Conservation (phyloP, 2,888 invertebrate genomes). For the Acronicta psi region DNA sequence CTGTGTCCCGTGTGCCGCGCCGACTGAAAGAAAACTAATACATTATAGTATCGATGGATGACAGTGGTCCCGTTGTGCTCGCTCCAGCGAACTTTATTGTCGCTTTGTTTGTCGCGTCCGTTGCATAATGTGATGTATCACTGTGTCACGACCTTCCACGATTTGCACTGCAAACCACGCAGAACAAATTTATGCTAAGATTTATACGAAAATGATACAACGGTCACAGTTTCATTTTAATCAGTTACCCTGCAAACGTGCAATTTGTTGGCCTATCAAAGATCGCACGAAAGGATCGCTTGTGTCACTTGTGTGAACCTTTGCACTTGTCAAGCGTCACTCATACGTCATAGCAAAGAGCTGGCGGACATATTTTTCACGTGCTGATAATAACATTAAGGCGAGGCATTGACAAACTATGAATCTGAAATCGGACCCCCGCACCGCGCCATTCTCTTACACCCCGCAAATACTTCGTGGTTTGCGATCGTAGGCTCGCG, state of each 20-base stretch:
- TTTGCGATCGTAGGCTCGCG: too few relatives aligned
- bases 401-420: too few relatives aligned
- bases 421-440: too few relatives aligned
- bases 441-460: too few relatives aligned
- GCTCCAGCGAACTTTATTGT: conserved; percentile 57
- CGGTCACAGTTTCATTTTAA: background rate
- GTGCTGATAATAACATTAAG: too few relatives aligned
- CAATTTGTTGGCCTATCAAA: background rate
- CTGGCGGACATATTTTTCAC: too few relatives aligned
- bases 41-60: conserved; percentile 27
- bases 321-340: too few relatives aligned
- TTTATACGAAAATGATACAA: conserved; percentile 4
- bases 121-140: conserved; percentile 40
- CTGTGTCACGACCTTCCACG: conserved; percentile 39
- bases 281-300: background rate
- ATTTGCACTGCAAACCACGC: conserved; percentile 7
- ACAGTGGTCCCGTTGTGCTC: conserved; percentile 50
- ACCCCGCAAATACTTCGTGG: too few relatives aligned
- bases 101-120: conserved; percentile 47
- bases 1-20: conserved; percentile 16
- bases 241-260: background rate
- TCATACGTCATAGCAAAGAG: too few relatives aligned
- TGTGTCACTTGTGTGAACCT: background rate
- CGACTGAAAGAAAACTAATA: conserved; percentile 38
- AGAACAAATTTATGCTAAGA: conserved; percentile 4